Base-by-base conservation (phyloP, 2,797 vertebrate species). In the Anguilla marmorata region DNA sequence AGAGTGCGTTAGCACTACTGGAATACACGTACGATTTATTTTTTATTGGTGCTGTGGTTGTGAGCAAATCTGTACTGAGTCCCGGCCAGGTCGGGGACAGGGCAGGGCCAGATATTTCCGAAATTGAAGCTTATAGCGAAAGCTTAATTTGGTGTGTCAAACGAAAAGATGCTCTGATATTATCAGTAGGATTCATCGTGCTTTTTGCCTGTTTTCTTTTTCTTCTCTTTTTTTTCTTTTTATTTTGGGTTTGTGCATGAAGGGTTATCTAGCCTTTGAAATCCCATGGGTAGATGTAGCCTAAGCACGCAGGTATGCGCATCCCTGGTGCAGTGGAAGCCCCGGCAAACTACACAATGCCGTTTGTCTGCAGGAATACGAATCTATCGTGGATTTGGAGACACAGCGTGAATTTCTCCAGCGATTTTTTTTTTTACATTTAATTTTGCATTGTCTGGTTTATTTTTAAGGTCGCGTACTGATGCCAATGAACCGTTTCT, bases 281-380 rank as follows among this genome's bases (percentile, higher is more conserved):
- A 33, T 82, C 27, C 21, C 11, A 24, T 50, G 41, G 21, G 79
- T 16, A 33, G 12, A 76, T 16, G 30, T 82, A 82, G 16, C 63
- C n/a, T 24, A n/a, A 12, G 19, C 45, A 50, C 41, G 45, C 45
- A 82, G 79, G 79, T 82, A 82, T 82, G 79, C 79, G 79, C 79
- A 82, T 48, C 79, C 74, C 79, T 82, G 24, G 19, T 82, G 79
- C 79, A 82, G 79, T 50, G 79, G 41, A 82, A 50, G 79, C 21
- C 45, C 45, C 19, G 7, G 45, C 19, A 45, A 82, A n/a, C 19
- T 50, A n/a, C 45, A 82, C 7, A 9, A 30, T 45, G 41, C 79
- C 33, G 1, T 3, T 58, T 19, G 56, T 54, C 52, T 54, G 12
- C 52, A 54, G 9, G 52, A 54, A 54, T 14, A 9, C 56, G 24